phyloP scores from a whole-genome alignment of 2,888 invertebrate species.

The Helicoverpa assulta region DNA sequence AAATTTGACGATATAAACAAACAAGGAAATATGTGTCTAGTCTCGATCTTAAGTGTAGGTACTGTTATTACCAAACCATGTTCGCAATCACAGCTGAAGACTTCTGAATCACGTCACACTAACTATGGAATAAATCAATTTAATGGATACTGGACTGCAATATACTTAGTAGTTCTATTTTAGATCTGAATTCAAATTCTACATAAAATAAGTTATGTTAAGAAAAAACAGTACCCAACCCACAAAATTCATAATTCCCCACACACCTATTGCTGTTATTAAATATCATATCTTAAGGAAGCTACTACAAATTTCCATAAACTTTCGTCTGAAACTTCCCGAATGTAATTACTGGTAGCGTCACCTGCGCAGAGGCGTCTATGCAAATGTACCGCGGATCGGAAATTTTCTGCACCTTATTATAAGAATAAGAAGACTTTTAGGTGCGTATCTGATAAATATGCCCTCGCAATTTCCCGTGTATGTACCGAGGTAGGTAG shows the following conservation, averaged over 20 bases:
- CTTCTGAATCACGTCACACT: no score
- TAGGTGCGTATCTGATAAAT: constrained; percentile 86
- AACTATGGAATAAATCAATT: no score
- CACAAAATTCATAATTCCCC: constrained; percentile 23
- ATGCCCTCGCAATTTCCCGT: constrained; percentile 86
- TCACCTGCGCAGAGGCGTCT: constrained; percentile 85
- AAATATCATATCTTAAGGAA: constrained; percentile 67
- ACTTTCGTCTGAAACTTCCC: constrained; percentile 81
- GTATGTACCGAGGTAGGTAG: constrained; percentile 69
- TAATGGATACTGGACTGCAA: no score
- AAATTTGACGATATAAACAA: background rate
- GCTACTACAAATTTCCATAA: constrained; percentile 80
- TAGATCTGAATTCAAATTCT: no score
- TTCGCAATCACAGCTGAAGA: no score
- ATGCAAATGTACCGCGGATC: constrained; percentile 82
- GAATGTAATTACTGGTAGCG: constrained; percentile 86
- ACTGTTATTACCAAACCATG: no score
- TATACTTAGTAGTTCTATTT: no score
- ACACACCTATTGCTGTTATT: constrained; percentile 50
- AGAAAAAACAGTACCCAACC: background rate
- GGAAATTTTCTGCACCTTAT: constrained; percentile 86
- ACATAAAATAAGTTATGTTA: no score
- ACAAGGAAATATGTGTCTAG: no score
- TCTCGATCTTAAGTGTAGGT: no score
- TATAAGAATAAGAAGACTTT: constrained; percentile 81